phyloP scores from a whole-genome alignment of 30 jellyfish, hydroid and myxozoan genomes.

The Aurelia sp. region DNA sequence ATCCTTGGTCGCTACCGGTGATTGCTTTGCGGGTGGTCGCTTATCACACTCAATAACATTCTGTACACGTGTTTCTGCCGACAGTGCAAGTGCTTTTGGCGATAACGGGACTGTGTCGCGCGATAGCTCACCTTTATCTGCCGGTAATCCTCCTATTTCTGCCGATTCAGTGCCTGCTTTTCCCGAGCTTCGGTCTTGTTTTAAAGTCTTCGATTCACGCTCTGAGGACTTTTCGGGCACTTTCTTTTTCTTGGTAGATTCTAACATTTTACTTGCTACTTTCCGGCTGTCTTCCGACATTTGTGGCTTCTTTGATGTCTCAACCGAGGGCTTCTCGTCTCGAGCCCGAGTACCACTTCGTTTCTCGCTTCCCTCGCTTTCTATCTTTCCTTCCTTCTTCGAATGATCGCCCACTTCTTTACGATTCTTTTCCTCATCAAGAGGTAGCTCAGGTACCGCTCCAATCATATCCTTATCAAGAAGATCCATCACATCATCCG shows the following conservation, averaged over 20 bases:
- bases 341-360: background rate
- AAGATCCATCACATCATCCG: constrained; percentile 71
- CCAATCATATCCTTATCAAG: constrained; percentile 72
- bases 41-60: constrained; percentile 17
- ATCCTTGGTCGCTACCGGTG: constrained; percentile 71
- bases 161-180: background rate
- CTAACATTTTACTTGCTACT: no score
- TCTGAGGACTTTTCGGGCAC: background rate
- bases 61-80: constrained; percentile 4
- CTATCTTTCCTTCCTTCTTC: constrained; percentile 5
- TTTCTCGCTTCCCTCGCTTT: background rate
- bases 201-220: background rate
- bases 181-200: background rate
- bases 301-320: no score
- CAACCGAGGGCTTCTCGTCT: background rate
- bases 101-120: background rate
- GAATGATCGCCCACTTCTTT: background rate
- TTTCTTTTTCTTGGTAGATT: no score
- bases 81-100: background rate
- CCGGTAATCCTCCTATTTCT: background rate
- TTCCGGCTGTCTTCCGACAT: no score
- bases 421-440: constrained; percentile 38
- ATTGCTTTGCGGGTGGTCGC: constrained; percentile 51
- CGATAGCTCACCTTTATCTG: background rate
- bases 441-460: constrained; percentile 87